Base-by-base conservation (phyloP, 1,140 invertebrate genomes). In the Sminthurides bifidus region DNA sequence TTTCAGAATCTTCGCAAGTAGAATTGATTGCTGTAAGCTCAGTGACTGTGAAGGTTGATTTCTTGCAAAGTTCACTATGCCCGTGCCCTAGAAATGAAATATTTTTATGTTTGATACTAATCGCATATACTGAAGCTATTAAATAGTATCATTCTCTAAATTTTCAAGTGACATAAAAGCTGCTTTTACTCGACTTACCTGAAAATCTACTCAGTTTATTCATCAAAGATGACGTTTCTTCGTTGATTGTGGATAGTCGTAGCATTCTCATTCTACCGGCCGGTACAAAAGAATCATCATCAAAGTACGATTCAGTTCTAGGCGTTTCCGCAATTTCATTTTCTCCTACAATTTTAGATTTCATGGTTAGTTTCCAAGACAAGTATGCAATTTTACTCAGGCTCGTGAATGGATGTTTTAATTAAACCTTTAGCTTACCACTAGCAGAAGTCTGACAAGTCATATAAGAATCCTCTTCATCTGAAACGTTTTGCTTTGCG, bases 181-280 rank as follows among this genome's bases (percentile, higher is more conserved):
- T 35, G 33, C n/a, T 35, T 10, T 35, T n/a, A n/a, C n/a, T 35
- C 8, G 33, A 10, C 10, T 35, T 35, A 10, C n/a, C n/a, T 35
- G 8, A 10, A n/a, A n/a, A 35, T n/a, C n/a, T 35, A n/a, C 8
- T 35, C 8, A n/a, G 33, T 49, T 17, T 49, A 10, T 49, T 49
- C 46, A 49, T 49, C 14, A 49, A 29, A 4, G 46, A 49, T 33
- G 46, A 49, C 5, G 46, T 49, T 33, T 49, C 46, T 17, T 49
- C 46, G 6, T 17, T 3, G 6, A 49, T 49, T n/a, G 46, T 49
- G 8, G 46, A 49, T 19, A 49, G 19, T n/a, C 15, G 3, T 5
- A 27, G 19, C 21, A 49, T 30, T 31, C 5, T 33, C 21, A 26
- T 43, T 21, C 29, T 21, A 15, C 29, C 3, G 27, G 26, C 15